Percentiles rank a stretch among this genome's conserved stretches.
These are phyloP conservation scores for Grapholita molesta DNA, from an alignment of 1,140 invertebrate species.

Conservation along the genomic window DNA sequence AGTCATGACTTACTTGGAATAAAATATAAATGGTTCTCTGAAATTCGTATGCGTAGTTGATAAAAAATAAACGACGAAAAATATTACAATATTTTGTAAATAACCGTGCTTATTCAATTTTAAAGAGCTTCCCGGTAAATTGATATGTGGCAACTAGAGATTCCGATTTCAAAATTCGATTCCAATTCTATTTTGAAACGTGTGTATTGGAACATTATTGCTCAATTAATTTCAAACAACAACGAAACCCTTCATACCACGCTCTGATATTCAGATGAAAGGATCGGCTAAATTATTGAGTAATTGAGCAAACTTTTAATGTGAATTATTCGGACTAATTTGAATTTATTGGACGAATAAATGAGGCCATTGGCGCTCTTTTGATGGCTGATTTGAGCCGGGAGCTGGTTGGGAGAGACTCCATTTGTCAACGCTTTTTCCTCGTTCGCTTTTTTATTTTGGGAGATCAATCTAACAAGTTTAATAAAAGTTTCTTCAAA, in stretches of 20 bases:
- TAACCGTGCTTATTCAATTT: neutral
- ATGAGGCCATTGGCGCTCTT: conserved; percentile 3
- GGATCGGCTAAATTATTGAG: neutral
- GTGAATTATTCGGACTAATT: conserved; percentile 8
- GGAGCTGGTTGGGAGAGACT: neutral
- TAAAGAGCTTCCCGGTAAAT: neutral
- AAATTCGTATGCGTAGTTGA: too few relatives aligned
- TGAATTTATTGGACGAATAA: conserved; percentile 1
- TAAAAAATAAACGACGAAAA: too few relatives aligned
- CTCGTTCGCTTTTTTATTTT: neutral
- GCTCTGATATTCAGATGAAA: neutral
- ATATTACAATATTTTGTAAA: too few relatives aligned
- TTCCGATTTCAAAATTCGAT: neutral
- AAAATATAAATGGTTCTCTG: too few relatives aligned
- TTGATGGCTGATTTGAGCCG: conserved; percentile 6
- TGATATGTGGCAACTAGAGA: neutral
- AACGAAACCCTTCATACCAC: neutral
- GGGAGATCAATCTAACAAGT: neutral
- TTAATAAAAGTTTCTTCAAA: neutral
- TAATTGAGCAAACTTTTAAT: conserved; percentile 12
- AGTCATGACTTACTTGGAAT: too few relatives aligned
- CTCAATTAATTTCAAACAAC: neutral
- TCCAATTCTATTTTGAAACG: neutral
- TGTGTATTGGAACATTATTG: neutral
- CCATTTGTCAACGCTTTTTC: conserved; percentile 3